phyloP scores from a whole-genome alignment of 2,113 vertebrate genomes.

The Tyto alba region DNA sequence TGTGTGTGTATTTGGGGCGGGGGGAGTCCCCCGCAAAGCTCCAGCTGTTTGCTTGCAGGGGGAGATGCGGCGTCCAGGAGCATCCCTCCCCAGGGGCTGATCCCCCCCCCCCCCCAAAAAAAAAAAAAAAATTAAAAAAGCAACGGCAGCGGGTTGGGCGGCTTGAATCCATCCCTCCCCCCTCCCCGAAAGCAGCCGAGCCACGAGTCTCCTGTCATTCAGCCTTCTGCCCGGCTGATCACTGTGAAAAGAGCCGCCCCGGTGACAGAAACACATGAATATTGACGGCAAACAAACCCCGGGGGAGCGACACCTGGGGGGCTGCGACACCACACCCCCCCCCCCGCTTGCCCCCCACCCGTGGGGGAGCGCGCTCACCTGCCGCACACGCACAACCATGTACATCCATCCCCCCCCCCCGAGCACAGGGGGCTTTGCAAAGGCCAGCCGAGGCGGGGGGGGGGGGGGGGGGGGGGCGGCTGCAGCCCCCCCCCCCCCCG shows the following conservation, averaged over 20 bases:
- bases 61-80: not conserved
- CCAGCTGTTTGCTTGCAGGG: not conserved
- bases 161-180: not conserved
- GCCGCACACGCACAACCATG: not conserved
- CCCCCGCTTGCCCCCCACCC: not conserved
- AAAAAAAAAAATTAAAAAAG: not conserved
- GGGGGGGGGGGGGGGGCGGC: not conserved
- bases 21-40: not conserved
- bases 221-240: constrained; percentile 80
- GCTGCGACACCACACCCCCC: not conserved
- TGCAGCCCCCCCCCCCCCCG: not conserved
- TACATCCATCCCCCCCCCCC: not conserved
- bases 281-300: constrained; percentile 76
- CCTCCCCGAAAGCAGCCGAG: constrained; percentile 63
- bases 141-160: not conserved
- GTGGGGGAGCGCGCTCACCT: not conserved
- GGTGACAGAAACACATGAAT: constrained; percentile 79
- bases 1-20: not conserved
- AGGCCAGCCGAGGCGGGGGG: not conserved
- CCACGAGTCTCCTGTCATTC: constrained; percentile 87
- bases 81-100: not conserved
- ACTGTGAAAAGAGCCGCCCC: constrained; percentile 78
- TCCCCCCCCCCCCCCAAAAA: not conserved
- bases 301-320: constrained; percentile 57
- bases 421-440: not conserved